A percentile compares a stretch with the other conserved stretches of the same genome.
Evolutionary conservation across 2,113 vertebrate genomes (phyloP).

Genomic region (Orientallactaga bullata): DNA sequence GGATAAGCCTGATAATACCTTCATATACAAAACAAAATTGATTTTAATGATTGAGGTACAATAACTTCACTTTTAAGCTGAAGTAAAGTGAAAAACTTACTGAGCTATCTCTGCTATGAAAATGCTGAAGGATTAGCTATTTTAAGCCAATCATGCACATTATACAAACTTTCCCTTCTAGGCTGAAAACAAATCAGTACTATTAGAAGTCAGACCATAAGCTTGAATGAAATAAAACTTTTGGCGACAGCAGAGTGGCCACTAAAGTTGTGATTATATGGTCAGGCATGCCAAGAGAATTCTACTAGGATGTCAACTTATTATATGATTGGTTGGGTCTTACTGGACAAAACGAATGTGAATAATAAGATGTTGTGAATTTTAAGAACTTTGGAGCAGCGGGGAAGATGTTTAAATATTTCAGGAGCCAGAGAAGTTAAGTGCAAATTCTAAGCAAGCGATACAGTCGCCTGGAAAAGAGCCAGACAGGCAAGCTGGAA

Average conservation of each 20-base stretch:
- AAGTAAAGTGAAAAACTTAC: slow-evolving; percentile 42
- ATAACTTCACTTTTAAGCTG: neutral
- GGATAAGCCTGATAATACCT: slow-evolving; percentile 40
- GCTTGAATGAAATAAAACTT: neutral
- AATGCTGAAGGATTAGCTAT: slow-evolving; percentile 60
- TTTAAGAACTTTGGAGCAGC: neutral
- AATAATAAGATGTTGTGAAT: neutral
- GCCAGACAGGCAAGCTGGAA: neutral
- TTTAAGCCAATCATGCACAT: slow-evolving; percentile 24
- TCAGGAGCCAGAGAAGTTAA: neutral
- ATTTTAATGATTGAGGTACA: slow-evolving; percentile 56
- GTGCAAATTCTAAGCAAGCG: slow-evolving; percentile 11
- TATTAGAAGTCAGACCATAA: neutral
- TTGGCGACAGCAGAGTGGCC: neutral
- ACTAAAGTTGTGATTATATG: neutral
- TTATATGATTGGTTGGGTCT: neutral
- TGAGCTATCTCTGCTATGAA: slow-evolving; percentile 42
- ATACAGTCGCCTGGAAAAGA: neutral
- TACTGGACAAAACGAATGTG: neutral
- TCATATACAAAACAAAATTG: slow-evolving; percentile 64
- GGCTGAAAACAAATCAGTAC: neutral
- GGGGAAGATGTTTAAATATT: neutral
- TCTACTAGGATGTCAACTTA: neutral
- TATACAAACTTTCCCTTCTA: slow-evolving; percentile 16
- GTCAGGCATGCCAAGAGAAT: neutral